A percentile compares a stretch with the other conserved stretches of the same genome.
Evolutionary conservation across 2,888 invertebrate species (phyloP).

Genomic region (Lochmaea crataegi): DNA sequence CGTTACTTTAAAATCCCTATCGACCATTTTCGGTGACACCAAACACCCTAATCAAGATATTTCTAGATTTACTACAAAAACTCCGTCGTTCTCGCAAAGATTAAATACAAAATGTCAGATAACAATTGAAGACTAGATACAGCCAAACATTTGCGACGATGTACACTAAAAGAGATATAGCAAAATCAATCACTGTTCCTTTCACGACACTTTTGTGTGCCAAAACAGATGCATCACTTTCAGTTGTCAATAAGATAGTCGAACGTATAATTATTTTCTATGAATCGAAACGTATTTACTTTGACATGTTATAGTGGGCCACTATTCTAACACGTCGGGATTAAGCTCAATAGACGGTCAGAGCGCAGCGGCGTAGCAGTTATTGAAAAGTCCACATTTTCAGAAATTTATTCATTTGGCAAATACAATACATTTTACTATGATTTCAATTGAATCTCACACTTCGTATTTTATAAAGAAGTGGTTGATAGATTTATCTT

Average conservation of each 20-base stretch:
- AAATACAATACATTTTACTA: no score
- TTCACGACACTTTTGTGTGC: constrained; percentile 60
- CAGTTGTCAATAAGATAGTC: constrained; percentile 61
- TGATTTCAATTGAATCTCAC: no score
- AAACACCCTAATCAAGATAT: constrained; percentile 19
- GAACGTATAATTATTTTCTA: constrained; percentile 40
- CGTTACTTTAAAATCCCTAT: not conserved
- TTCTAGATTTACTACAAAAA: constrained; percentile 12
- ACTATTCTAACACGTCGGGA: constrained; percentile 50
- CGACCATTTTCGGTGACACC: constrained; percentile 9
- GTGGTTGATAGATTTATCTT: no score
- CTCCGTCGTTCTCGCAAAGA: constrained; percentile 11
- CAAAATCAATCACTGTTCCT: constrained; percentile 60
- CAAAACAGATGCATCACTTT: constrained; percentile 62
- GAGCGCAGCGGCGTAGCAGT: not conserved
- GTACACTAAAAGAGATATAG: constrained; percentile 45
- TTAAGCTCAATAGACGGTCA: constrained; percentile 48
- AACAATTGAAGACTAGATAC: constrained; percentile 33
- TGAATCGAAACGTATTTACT: not conserved
- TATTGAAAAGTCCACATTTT: not conserved
- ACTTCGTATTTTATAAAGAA: no score
- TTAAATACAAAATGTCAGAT: constrained; percentile 32
- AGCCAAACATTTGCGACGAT: constrained; percentile 34
- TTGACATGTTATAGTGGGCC: constrained; percentile 33
- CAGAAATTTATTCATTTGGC: not conserved